phyloP scores from a whole-genome alignment of 1,140 invertebrate genomes.

The Drosophila pseudoananassae region DNA sequence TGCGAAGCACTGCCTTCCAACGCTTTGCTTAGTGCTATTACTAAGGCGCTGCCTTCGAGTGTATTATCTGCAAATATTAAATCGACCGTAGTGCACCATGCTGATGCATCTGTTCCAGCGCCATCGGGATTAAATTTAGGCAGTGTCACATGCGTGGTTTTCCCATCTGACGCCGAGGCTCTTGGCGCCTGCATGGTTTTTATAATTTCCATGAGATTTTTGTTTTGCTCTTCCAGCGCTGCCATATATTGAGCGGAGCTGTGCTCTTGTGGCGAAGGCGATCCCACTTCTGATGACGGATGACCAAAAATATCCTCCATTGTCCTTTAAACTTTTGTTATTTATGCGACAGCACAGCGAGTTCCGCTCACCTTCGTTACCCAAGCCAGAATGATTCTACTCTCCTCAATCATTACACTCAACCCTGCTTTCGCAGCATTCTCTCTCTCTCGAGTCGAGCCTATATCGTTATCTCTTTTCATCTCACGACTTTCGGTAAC shows the following conservation, averaged over 20 bases:
- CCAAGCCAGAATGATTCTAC: too few relatives aligned
- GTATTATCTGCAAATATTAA: constrained; percentile 24
- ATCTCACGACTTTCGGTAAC: too few relatives aligned
- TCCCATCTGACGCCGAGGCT: constrained; percentile 2
- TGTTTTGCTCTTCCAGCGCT: constrained; percentile 18
- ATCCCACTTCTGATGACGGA: constrained; percentile 1
- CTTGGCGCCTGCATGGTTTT: constrained; percentile 19
- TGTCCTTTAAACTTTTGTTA: too few relatives aligned
- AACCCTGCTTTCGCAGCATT: too few relatives aligned
- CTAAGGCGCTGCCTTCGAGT: constrained; percentile 6
- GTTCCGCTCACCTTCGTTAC: too few relatives aligned
- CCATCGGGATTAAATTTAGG: constrained; percentile 15
- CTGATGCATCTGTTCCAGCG: constrained; percentile 21
- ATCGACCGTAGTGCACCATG: constrained; percentile 18
- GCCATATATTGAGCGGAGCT: neutral
- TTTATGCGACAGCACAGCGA: too few relatives aligned
- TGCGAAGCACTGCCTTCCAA: constrained; percentile 11
- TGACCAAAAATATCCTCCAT: too few relatives aligned
- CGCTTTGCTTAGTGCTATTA: constrained; percentile 20
- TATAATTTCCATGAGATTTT: constrained; percentile 20
- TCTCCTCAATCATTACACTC: too few relatives aligned
- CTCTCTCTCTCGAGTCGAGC: too few relatives aligned
- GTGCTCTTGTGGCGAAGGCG: neutral
- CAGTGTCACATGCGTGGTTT: neutral
- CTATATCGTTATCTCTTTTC: too few relatives aligned